Conservation (phyloP, 2,113 vertebrate genomes). For the Sclerurus mexicanus region DNA sequence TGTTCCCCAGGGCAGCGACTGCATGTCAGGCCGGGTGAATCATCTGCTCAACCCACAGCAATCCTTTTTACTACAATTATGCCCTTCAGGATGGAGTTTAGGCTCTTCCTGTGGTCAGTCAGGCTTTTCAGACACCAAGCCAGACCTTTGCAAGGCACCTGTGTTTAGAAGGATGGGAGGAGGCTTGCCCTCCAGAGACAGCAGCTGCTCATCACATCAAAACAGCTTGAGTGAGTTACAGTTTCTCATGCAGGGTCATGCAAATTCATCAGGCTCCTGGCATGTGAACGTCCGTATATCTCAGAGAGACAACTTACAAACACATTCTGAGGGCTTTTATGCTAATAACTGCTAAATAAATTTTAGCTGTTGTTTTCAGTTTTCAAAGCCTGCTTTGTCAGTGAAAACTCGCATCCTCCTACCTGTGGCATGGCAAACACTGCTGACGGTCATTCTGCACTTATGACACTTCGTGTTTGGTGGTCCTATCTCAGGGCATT, state of each 20-base stretch:
- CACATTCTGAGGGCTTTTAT: background rate
- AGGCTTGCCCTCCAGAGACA: rapidly evolving
- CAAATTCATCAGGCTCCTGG: background rate
- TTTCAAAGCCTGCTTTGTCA: background rate
- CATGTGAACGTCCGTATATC: rapidly evolving
- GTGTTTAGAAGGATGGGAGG: background rate
- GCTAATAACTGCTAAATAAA: background rate
- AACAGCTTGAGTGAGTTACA: background rate
- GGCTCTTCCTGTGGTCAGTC: background rate
- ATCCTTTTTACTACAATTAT: background rate
- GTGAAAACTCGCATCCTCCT: background rate
- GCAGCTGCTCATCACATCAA: background rate
- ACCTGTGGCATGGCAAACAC: background rate
- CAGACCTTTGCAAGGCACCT: background rate
- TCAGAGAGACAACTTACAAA: background rate
- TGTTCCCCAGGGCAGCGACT: rapidly evolving
- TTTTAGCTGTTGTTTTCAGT: background rate
- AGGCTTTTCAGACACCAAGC: background rate
- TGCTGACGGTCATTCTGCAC: rapidly evolving
- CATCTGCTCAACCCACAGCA: rapidly evolving
- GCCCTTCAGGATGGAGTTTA: background rate
- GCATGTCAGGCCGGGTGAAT: background rate
- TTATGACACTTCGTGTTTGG: background rate
- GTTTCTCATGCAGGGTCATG: background rate
- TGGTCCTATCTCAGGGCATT: background rate